Evolutionary conservation across 2,888 invertebrate genomes (phyloP).

Genomic region (Nomada ferruginata): DNA sequence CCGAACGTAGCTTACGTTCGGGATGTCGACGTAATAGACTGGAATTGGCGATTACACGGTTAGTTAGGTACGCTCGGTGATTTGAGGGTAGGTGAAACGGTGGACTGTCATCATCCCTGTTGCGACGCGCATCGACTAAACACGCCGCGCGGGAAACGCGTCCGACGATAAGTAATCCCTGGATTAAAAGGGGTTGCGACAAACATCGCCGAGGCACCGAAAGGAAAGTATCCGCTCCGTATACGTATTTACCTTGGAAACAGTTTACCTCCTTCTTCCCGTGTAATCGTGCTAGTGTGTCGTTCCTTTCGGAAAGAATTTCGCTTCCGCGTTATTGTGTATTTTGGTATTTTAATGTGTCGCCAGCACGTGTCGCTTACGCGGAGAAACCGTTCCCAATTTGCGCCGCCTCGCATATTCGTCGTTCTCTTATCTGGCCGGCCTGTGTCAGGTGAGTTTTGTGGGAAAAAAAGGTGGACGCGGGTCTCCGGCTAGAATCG

Average conservation of each 20-base stretch:
- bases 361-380: conserved; percentile 37
- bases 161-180: conserved; percentile 18
- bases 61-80: conserved; percentile 82
- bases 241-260: too few species aligned
- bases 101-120: conserved; percentile 71
- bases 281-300: not conserved
- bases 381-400: conserved; percentile 21
- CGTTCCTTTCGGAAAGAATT: not conserved
- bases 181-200: conserved; percentile 36
- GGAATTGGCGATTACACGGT: conserved; percentile 83
- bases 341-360: conserved; percentile 20
- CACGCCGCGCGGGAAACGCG: conserved; percentile 36
- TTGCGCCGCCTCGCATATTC: conserved; percentile 69
- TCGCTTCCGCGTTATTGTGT: not conserved
- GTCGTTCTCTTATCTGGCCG: conserved; percentile 69
- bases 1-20: conserved; percentile 7
- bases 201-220: not conserved
- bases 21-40: conserved; percentile 73
- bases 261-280: too few species aligned
- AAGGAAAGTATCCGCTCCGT: conserved; percentile 60
- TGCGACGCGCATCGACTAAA: conserved; percentile 46
- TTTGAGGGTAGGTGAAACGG: conserved; percentile 76
- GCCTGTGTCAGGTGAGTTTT: conserved; percentile 81
- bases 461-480: conserved; percentile 80
- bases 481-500: conserved; percentile 72